These are phyloP conservation scores for Trinorchestia longiramus DNA, from an alignment of 1,140 invertebrate species.

Conservation along the genomic window DNA sequence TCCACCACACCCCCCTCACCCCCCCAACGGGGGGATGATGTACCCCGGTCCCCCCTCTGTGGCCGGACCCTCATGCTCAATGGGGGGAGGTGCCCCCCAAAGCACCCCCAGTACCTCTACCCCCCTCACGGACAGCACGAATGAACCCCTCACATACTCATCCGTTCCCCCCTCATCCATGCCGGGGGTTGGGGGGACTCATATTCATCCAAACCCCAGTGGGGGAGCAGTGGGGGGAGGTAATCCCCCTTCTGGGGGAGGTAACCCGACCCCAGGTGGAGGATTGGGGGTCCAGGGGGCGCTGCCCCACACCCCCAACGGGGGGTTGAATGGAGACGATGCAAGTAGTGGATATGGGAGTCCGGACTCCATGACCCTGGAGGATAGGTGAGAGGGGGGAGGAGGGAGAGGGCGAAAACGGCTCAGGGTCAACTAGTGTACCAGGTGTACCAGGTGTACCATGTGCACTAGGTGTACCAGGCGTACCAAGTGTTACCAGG, in stretches of 20 bases:
- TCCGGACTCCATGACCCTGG: slow-evolving; percentile 67
- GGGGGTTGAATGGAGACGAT: slow-evolving; percentile 65
- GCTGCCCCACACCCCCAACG: slow-evolving; percentile 56
- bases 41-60: slow-evolving; percentile 56
- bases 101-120: slow-evolving; percentile 59
- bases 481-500: too few species aligned
- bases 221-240: slow-evolving; percentile 39
- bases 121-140: too few species aligned
- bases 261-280: background rate
- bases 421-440: slow-evolving; percentile 59
- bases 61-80: slow-evolving; percentile 57
- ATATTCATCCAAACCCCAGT: too few species aligned
- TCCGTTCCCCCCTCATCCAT: too few species aligned
- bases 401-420: slow-evolving; percentile 65
- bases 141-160: too few species aligned
- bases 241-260: background rate
- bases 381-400: slow-evolving; percentile 67
- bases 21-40: slow-evolving; percentile 45
- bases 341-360: slow-evolving; percentile 67
- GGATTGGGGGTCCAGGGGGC: slow-evolving; percentile 56
- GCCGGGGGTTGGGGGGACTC: too few species aligned
- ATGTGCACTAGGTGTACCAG: background rate
- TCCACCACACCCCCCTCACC: slow-evolving; percentile 59
- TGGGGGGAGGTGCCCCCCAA: slow-evolving; percentile 22
- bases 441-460: too few species aligned